Conservation (phyloP, 2,113 vertebrate species). For the Corythaixoides concolor region DNA sequence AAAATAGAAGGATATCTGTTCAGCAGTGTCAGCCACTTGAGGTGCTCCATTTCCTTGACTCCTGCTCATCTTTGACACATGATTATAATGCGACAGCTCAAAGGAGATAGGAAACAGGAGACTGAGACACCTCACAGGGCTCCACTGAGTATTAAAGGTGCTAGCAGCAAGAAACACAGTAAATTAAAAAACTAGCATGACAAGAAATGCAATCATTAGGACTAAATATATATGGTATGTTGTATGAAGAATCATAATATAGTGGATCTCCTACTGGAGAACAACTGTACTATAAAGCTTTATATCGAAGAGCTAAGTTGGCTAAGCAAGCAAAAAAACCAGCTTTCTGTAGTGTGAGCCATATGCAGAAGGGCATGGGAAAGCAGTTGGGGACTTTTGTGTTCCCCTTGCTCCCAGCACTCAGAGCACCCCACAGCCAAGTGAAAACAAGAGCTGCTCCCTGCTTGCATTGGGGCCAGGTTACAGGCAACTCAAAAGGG, state of each 20-base stretch:
- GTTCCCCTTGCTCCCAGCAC: background rate
- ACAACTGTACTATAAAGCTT: background rate
- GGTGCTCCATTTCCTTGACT: constrained; percentile 14
- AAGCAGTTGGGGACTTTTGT: background rate
- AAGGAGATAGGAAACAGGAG: constrained; percentile 12
- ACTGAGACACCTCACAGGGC: background rate
- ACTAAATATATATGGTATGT: background rate
- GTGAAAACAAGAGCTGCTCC: background rate
- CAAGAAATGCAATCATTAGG: background rate
- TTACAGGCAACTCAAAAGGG: background rate
- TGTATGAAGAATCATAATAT: background rate
- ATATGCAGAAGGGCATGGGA: background rate
- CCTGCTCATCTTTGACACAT: background rate
- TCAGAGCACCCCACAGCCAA: background rate
- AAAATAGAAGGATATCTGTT: constrained; percentile 26
- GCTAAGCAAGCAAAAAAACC: background rate
- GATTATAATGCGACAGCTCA: background rate
- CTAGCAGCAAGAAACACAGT: background rate
- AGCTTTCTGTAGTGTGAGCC: background rate
- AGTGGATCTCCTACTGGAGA: background rate
- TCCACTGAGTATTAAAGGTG: background rate
- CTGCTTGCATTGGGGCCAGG: background rate
- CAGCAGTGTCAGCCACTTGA: constrained; percentile 18
- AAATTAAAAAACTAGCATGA: background rate
- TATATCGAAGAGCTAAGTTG: background rate